Conservation (phyloP, 2,888 invertebrate genomes). For the Gonocerus acuteangulatus region DNA sequence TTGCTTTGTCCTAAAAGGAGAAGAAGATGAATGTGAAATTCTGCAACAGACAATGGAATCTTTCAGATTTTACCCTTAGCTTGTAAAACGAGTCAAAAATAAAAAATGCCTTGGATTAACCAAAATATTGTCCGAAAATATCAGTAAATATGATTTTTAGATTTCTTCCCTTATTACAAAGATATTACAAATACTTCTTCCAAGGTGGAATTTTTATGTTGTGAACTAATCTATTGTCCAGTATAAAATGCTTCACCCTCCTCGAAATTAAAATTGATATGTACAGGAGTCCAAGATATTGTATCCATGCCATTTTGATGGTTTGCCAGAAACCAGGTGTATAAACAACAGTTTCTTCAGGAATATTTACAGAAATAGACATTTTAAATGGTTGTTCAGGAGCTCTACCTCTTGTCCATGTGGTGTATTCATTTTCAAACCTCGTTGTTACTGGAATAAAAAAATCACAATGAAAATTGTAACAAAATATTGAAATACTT, state of each 20-base stretch:
- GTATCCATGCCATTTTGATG: conserved; percentile 33
- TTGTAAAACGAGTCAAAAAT: too few relatives aligned
- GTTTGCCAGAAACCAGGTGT: conserved; percentile 33
- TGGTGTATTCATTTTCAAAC: conserved; percentile 27
- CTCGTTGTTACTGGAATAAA: conserved; percentile 31
- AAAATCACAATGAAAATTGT: neutral
- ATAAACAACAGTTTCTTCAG: conserved; percentile 31
- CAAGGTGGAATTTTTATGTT: conserved; percentile 29
- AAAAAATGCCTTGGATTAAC: too few relatives aligned
- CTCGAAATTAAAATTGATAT: conserved; percentile 26
- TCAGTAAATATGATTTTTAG: too few relatives aligned
- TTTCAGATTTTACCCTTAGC: too few relatives aligned
- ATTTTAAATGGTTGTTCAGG: conserved; percentile 26
- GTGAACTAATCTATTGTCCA: conserved; percentile 31
- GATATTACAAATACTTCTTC: conserved; percentile 19
- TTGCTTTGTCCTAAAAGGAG: too few relatives aligned
- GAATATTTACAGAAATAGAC: conserved; percentile 15
- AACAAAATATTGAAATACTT: neutral
- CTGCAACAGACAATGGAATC: too few relatives aligned
- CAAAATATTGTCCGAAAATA: too few relatives aligned
- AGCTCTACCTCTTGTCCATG: conserved; percentile 30
- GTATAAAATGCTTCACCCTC: conserved; percentile 30
- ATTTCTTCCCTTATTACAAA: too few relatives aligned
- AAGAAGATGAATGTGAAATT: too few relatives aligned
- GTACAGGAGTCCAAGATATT: conserved; percentile 31